phyloP scores from a whole-genome alignment of 2,888 invertebrate species.

The Brenthis hecate region DNA sequence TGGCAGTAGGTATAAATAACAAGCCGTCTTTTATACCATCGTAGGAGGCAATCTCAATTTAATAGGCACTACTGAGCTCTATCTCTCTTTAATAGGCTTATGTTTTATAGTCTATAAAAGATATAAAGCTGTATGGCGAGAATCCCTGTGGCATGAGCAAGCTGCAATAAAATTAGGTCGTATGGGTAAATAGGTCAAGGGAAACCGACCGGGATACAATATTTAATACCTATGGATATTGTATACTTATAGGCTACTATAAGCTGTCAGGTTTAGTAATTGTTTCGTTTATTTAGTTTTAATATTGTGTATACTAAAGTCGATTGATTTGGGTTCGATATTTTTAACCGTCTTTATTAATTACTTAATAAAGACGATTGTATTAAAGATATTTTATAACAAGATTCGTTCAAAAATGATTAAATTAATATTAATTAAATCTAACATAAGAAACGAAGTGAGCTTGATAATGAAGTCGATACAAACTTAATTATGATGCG shows the following conservation, averaged over 20 bases:
- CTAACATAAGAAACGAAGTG: not conserved
- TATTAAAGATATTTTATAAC: too few species aligned
- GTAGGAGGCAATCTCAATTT: slow-evolving; percentile 13
- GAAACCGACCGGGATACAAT: slow-evolving; percentile 19
- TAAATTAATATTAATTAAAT: too few species aligned
- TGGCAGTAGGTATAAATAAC: not conserved
- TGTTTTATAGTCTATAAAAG: slow-evolving; percentile 28
- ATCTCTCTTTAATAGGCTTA: slow-evolving; percentile 26
- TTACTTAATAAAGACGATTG: too few species aligned
- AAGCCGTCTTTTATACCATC: not conserved
- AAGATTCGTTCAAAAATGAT: too few species aligned
- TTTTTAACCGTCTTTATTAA: too few species aligned
- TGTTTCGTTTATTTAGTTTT: too few species aligned
- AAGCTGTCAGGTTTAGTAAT: not conserved
- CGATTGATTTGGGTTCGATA: too few species aligned
- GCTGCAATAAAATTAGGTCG: slow-evolving; percentile 31
- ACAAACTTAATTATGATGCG: not conserved
- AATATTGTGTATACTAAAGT: too few species aligned
- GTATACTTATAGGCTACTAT: not conserved
- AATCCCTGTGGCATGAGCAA: slow-evolving; percentile 15
- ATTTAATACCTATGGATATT: slow-evolving; percentile 2
- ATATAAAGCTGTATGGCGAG: slow-evolving; percentile 12
- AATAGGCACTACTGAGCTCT: slow-evolving; percentile 20
- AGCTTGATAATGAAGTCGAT: not conserved
- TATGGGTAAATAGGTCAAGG: slow-evolving; percentile 33